phyloP scores from a whole-genome alignment of 2,888 invertebrate species.

The Monochamus alternatus region DNA sequence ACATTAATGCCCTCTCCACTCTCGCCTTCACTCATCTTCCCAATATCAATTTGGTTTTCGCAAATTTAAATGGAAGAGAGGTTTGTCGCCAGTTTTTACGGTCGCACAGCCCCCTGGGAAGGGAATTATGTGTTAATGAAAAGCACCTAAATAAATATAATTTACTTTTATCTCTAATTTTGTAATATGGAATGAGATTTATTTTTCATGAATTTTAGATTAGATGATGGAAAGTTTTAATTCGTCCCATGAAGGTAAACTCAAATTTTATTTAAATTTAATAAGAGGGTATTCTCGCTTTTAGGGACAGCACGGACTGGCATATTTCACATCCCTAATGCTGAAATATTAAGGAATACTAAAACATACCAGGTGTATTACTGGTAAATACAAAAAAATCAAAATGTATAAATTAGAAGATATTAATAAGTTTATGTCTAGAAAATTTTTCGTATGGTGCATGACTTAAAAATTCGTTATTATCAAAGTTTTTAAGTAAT shows the following conservation, averaged over 20 bases:
- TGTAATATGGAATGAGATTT: slow-evolving; percentile 17
- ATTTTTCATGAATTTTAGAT: slow-evolving; percentile 27
- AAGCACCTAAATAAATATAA: slow-evolving; percentile 24
- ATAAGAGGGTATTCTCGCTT: neutral
- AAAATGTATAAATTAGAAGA: too few relatives aligned
- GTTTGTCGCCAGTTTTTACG: slow-evolving; percentile 8
- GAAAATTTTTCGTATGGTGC: too few relatives aligned
- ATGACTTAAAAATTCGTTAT: too few relatives aligned
- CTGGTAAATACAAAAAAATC: too few relatives aligned
- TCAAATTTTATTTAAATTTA: neutral
- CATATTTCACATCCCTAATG: too few relatives aligned
- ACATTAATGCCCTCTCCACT: slow-evolving; percentile 4
- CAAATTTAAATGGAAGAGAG: slow-evolving; percentile 23
- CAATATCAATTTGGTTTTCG: slow-evolving; percentile 20
- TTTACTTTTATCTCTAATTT: slow-evolving; percentile 20
- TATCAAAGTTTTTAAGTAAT: too few relatives aligned
- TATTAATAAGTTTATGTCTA: too few relatives aligned
- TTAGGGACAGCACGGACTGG: neutral
- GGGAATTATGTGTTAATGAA: slow-evolving; percentile 21
- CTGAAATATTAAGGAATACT: too few relatives aligned
- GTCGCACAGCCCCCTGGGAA: neutral
- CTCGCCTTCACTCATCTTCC: neutral
- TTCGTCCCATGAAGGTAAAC: slow-evolving; percentile 9
- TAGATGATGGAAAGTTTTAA: slow-evolving; percentile 16
- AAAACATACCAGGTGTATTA: too few relatives aligned